Evolutionary conservation across 2,797 vertebrate species (phyloP).

Genomic region (Acanthurus lineatus): DNA sequence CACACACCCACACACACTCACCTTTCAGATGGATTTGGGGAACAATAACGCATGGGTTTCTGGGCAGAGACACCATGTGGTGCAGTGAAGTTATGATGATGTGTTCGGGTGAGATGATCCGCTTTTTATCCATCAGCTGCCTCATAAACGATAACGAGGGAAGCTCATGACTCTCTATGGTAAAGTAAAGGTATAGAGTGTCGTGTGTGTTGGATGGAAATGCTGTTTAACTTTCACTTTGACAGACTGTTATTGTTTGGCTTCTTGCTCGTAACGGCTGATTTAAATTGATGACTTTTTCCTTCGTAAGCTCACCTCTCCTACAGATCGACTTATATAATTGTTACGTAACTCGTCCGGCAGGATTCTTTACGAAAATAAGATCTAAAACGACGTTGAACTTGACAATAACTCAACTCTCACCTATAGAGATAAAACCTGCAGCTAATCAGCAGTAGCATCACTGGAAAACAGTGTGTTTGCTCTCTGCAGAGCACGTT

Average conservation of each 20-base stretch:
- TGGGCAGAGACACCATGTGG: background rate
- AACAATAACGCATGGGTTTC: slow-evolving; percentile 11
- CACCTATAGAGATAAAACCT: background rate
- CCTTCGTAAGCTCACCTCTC: background rate
- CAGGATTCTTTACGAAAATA: slow-evolving; percentile 12
- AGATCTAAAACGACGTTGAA: slow-evolving; percentile 11
- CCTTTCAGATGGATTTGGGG: background rate
- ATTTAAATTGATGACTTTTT: background rate
- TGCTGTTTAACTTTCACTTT: background rate
- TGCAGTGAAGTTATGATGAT: background rate
- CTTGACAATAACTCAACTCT: background rate
- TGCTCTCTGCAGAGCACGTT: too few relatives aligned
- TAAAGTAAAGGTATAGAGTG: too few relatives aligned
- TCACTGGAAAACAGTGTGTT: background rate
- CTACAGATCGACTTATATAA: background rate
- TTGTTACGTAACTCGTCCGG: slow-evolving; percentile 17
- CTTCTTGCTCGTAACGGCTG: background rate
- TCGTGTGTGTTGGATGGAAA: background rate
- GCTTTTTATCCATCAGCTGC: too few relatives aligned
- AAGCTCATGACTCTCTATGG: too few relatives aligned
- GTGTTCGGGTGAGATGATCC: background rate
- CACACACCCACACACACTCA: slow-evolving; percentile 1
- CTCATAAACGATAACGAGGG: too few relatives aligned
- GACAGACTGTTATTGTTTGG: background rate
- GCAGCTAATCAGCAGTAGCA: slow-evolving; percentile 8